These are phyloP conservation scores for Drosophila saltans DNA, from an alignment of 1,140 invertebrate genomes.

Conservation along the genomic window DNA sequence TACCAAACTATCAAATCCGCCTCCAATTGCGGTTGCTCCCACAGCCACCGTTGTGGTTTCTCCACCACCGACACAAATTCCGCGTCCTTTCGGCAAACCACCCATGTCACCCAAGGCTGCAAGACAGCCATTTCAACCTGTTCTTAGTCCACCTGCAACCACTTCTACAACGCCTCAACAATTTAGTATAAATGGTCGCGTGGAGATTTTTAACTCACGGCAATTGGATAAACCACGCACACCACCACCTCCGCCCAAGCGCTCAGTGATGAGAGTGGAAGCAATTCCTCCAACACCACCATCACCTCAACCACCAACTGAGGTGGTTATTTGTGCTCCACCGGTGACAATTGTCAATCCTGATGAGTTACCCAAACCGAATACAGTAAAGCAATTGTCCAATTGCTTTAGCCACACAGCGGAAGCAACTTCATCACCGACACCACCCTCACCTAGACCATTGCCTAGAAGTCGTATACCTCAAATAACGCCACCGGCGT, in stretches of 20 bases:
- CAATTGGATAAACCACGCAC: conserved; percentile 58
- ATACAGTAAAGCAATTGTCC: conserved; percentile 74
- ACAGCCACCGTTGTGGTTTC: conserved; percentile 10
- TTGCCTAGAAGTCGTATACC: conserved; percentile 73
- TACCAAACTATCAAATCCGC: conserved; percentile 42
- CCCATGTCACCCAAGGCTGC: conserved; percentile 79
- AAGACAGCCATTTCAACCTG: conserved; percentile 25
- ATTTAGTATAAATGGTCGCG: conserved; percentile 76
- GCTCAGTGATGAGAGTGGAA: conserved; percentile 34
- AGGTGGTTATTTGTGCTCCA: conserved; percentile 74
- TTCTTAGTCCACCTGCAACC: conserved; percentile 10
- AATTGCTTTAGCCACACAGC: conserved; percentile 64
- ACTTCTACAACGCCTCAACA: conserved; percentile 47
- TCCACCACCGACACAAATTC: conserved; percentile 60
- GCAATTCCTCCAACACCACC: conserved; percentile 25
- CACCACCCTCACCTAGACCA: conserved; percentile 55
- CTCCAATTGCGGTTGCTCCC: conserved; percentile 21
- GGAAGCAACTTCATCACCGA: not conserved
- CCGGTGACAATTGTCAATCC: conserved; percentile 72
- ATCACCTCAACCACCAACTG: conserved; percentile 30
- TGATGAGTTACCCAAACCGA: conserved; percentile 76
- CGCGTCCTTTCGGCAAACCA: conserved; percentile 70
- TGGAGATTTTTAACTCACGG: conserved; percentile 79
- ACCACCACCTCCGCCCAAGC: conserved; percentile 57
- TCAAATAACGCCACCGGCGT: conserved; percentile 71